A percentile compares a stretch with the other conserved stretches of the same genome.
Conservation (phyloP, 2,113 vertebrate genomes). For the Aythya baeri region DNA sequence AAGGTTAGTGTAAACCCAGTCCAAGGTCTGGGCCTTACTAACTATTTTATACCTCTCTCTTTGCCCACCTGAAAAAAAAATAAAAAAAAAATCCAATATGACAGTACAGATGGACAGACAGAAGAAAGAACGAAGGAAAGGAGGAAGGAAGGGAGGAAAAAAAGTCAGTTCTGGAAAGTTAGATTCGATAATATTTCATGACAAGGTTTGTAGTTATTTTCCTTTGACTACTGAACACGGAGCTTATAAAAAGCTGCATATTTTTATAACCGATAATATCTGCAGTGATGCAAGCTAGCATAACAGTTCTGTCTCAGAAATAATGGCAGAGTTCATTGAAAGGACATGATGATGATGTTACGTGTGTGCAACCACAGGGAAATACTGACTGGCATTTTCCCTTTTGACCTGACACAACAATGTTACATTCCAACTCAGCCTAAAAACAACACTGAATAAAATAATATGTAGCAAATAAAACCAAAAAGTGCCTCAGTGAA, state of each 20-base stretch:
- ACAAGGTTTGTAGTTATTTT: neutral
- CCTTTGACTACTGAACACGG: neutral
- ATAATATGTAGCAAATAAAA: neutral
- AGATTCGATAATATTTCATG: neutral
- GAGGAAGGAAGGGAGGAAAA: too few species aligned
- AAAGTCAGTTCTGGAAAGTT: neutral
- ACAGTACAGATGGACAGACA: neutral
- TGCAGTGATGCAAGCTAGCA: neutral
- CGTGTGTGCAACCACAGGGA: neutral
- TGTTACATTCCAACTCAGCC: conserved; percentile 2
- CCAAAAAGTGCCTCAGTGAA: neutral
- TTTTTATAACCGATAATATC: neutral
- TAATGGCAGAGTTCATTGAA: neutral
- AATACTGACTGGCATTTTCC: conserved; percentile 4
- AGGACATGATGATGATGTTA: neutral
- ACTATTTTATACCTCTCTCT: neutral
- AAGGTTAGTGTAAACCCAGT: neutral
- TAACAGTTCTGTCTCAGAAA: neutral
- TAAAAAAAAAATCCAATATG: neutral
- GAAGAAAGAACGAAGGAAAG: neutral
- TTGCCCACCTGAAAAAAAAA: neutral
- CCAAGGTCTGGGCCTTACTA: neutral
- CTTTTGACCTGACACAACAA: conserved; percentile 21
- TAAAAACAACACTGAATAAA: neutral
- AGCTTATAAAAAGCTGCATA: neutral